Percentiles rank a stretch among this genome's conserved stretches.
Conservation (phyloP, 2,797 vertebrate species). For the Dallia pectoralis region DNA sequence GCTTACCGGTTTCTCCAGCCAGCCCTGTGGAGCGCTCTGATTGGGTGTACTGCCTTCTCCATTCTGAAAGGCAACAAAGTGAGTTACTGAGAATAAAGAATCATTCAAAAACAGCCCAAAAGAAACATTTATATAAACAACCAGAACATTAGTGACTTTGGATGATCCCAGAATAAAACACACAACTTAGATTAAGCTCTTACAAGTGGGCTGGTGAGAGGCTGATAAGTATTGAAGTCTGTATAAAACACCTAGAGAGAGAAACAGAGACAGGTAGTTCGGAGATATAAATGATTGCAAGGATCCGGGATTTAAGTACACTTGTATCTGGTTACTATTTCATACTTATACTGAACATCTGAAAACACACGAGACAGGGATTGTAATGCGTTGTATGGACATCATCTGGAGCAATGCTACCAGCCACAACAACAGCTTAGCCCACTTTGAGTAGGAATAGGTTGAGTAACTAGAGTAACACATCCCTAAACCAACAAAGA, state of each 20-base stretch:
- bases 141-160: too few relatives aligned
- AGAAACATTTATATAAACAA: too few relatives aligned
- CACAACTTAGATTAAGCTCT: slow-evolving; percentile 19
- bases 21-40: slow-evolving; percentile 50
- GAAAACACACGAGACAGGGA: not conserved
- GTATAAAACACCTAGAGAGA: slow-evolving; percentile 75
- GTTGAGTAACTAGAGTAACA: too few relatives aligned
- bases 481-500: too few relatives aligned
- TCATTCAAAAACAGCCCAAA: too few relatives aligned
- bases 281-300: not conserved
- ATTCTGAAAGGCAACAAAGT: slow-evolving; percentile 21
- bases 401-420: not conserved
- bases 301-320: too few relatives aligned
- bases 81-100: not conserved
- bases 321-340: too few relatives aligned
- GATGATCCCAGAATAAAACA: too few relatives aligned
- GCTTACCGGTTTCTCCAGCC: slow-evolving; percentile 72
- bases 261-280: not conserved
- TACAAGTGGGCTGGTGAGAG: slow-evolving; percentile 71
- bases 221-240: slow-evolving; percentile 79
- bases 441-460: too few relatives aligned
- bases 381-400: not conserved
- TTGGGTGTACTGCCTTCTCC: slow-evolving; percentile 63
- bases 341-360: too few relatives aligned
- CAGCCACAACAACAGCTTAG: not conserved